A percentile compares a stretch with the other conserved stretches of the same genome.
phyloP scores from a whole-genome alignment of 37 sponge, comb jelly and placozoan genomes.

The Haliclona indistincta region DNA sequence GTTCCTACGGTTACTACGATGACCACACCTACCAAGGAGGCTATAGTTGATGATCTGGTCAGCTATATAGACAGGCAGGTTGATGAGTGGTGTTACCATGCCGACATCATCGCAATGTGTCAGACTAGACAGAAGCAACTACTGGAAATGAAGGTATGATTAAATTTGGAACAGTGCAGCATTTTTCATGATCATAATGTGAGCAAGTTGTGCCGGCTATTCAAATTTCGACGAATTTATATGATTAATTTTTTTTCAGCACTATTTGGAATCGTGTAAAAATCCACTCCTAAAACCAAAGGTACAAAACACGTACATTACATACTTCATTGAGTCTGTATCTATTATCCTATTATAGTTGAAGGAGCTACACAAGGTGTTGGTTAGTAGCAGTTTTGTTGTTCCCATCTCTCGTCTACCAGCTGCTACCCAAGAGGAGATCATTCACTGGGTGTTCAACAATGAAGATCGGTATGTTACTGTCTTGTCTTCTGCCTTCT shows the following conservation, averaged over 20 bases:
- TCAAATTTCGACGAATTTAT: no score
- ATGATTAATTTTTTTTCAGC: no score
- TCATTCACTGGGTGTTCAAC: constrained; percentile 82
- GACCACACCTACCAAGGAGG: constrained; percentile 50
- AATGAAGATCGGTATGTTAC: constrained; percentile 82
- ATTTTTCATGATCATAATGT: no score
- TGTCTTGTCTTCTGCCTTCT: not conserved
- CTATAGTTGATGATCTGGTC: constrained; percentile 37
- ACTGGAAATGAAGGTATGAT: constrained; percentile 53
- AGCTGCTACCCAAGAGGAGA: constrained; percentile 55
- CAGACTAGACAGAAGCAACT: constrained; percentile 43
- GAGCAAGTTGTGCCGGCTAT: no score
- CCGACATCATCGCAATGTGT: constrained; percentile 40
- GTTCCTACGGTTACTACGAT: not conserved
- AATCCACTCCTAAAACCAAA: no score
- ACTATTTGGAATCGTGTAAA: no score
- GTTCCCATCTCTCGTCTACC: constrained; percentile 53
- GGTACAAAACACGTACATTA: no score
- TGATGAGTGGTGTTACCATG: constrained; percentile 37
- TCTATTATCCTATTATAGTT: constrained; percentile 34
- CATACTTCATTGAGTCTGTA: no score
- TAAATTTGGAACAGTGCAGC: no score
- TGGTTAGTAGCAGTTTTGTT: constrained; percentile 1
- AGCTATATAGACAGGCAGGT: constrained; percentile 33
- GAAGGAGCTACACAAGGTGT: not conserved